phyloP scores from a whole-genome alignment of 2,797 vertebrate genomes.

The Tenualosa ilisha region DNA sequence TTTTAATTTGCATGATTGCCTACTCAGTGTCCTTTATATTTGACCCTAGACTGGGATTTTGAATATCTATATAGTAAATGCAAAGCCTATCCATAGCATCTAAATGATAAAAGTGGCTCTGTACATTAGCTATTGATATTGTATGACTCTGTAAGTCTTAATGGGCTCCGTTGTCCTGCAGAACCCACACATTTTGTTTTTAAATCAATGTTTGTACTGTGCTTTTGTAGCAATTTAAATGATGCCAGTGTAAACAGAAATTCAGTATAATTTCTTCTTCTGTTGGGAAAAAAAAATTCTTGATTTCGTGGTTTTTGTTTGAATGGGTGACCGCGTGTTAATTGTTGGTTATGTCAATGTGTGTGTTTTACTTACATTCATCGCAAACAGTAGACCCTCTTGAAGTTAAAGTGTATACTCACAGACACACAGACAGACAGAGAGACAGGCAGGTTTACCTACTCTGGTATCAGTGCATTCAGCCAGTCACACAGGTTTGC shows the following conservation, averaged over 20 bases:
- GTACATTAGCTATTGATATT: no score
- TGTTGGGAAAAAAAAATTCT: background rate
- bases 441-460: background rate
- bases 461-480: background rate
- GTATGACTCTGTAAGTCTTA: no score
- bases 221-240: background rate
- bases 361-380: background rate
- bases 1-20: background rate
- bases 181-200: background rate
- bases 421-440: background rate
- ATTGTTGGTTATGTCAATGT: background rate
- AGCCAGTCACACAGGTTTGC: background rate
- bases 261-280: background rate
- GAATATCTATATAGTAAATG: background rate
- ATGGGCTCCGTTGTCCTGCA: background rate
- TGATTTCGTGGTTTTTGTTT: background rate
- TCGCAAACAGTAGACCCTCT: background rate
- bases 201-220: background rate
- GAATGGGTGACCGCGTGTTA: background rate
- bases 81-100: background rate
- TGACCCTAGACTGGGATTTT: background rate
- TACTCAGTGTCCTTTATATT: background rate
- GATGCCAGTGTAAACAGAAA: background rate
- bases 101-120: background rate
- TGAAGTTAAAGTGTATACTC: no score